Conservation (phyloP, 2,113 vertebrate species). For the Actenoides lindsayi region DNA sequence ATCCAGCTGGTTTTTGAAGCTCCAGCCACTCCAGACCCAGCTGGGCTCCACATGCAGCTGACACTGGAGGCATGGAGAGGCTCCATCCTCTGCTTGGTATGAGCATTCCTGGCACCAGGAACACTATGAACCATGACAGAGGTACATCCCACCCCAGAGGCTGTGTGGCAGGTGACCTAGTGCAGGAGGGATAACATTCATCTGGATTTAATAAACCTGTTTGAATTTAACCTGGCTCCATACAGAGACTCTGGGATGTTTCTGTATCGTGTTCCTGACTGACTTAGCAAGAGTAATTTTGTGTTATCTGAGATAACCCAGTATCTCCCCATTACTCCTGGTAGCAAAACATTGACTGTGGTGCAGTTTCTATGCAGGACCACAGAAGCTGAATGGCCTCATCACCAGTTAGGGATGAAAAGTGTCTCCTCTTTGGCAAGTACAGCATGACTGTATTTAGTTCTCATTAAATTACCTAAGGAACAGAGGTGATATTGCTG, state of each 20-base stretch:
- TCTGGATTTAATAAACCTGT: neutral
- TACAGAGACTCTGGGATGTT: neutral
- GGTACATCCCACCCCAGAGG: neutral
- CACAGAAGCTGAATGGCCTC: neutral
- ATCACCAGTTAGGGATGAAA: neutral
- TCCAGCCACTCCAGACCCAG: neutral
- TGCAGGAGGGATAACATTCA: neutral
- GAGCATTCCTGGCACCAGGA: neutral
- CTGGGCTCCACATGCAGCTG: rapidly evolving
- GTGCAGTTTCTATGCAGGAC: neutral
- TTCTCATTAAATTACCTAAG: neutral
- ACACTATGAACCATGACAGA: rapidly evolving
- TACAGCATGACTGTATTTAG: neutral
- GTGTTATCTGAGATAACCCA: neutral
- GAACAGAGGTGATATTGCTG: neutral
- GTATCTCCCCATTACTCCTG: neutral
- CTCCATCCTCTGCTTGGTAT: neutral
- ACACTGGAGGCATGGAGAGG: neutral
- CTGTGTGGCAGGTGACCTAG: neutral
- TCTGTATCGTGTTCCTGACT: neutral
- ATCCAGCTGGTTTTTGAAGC: neutral
- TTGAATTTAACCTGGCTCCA: neutral
- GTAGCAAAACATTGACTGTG: neutral
- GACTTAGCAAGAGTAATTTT: neutral
- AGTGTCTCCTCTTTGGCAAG: neutral